Evolutionary conservation across 2,888 invertebrate genomes (phyloP).

Genomic region (Drosophila mimica): DNA sequence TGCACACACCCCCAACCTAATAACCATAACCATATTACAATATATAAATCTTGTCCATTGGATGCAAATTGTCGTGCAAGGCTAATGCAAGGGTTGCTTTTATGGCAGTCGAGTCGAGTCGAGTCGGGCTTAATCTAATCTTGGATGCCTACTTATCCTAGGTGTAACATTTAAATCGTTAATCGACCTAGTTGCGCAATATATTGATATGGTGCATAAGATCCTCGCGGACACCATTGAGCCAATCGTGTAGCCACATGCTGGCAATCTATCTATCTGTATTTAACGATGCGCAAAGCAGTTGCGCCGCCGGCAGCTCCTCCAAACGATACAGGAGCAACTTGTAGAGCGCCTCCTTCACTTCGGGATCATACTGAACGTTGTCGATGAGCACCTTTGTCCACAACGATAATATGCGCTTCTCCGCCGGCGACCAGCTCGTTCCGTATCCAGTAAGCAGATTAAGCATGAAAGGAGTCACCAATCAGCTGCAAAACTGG

Average conservation of each 20-base stretch:
- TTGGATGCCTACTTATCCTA: constrained; percentile 21
- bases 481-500: constrained; percentile 88
- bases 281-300: constrained; percentile 81
- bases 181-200: constrained; percentile 75
- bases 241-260: constrained; percentile 83
- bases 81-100: constrained; percentile 8
- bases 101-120: constrained; percentile 46
- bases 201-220: constrained; percentile 80
- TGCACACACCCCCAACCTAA: too few relatives aligned
- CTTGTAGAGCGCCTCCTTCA: constrained; percentile 65
- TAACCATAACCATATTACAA: too few relatives aligned
- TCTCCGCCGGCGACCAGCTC: constrained; percentile 83
- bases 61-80: constrained; percentile 14
- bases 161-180: constrained; percentile 43
- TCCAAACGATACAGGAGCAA: constrained; percentile 73
- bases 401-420: constrained; percentile 87
- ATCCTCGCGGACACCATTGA: constrained; percentile 79
- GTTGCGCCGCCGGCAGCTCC: constrained; percentile 51
- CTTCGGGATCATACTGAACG: constrained; percentile 82
- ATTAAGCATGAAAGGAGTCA: constrained; percentile 87
- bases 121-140: constrained; percentile 25
- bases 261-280: constrained; percentile 79
- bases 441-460: constrained; percentile 87
- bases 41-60: constrained; percentile 45
- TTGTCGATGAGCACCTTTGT: constrained; percentile 85